Evolutionary conservation across 1,140 invertebrate species (phyloP), one percentile per base, ranked within the genome.

Genomic region (Manduca sexta): DNA sequence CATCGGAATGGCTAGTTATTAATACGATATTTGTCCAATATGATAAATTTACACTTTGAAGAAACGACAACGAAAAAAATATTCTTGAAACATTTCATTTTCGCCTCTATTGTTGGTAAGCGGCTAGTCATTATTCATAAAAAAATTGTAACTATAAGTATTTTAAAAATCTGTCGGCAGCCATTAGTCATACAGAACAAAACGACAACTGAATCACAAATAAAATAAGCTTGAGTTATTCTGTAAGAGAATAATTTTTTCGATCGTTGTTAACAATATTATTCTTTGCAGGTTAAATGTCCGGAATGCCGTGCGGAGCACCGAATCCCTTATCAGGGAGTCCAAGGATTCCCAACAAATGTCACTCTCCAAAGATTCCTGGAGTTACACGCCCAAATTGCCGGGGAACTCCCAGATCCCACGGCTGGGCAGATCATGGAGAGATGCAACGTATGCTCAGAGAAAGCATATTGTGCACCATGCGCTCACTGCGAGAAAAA

Each of bases 291-390:
- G 91, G 95, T 99, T 34, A 98, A 98, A 90, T 99, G 98, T 90
- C 98, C 98, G 70, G 98, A 99, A 92, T 99, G 98, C 78, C 91
- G 98, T 47, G 95, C 97, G 41, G 97, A 99, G 88, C 97, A 99
- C 88, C 90, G 96, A 49, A 97, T 99, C 69, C 97, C 97, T 33
- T 98, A 97, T 84, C 95, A 98, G 86, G 97, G 97, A 21, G 94
- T 98, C 12, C 95, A 97, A 86, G 94, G 94, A 14, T 98, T 97
- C 82, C 97, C 96, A 33, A 98, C 95, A 60, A 99, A 99, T 86
- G 96, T 98, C 3, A 99, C 97, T 18, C 88, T 99, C 16, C 95
- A 97, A 83, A 89, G 96, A 40, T 99, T 99, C 85, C 88, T 99
- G 49, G 97, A 99, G 79, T 89, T 98, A 34, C 97, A 96, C 74